Evolutionary conservation across 2,888 invertebrate genomes (phyloP), one percentile per base, ranked within the genome.

Genomic region (Drosophila austrosaltans): DNA sequence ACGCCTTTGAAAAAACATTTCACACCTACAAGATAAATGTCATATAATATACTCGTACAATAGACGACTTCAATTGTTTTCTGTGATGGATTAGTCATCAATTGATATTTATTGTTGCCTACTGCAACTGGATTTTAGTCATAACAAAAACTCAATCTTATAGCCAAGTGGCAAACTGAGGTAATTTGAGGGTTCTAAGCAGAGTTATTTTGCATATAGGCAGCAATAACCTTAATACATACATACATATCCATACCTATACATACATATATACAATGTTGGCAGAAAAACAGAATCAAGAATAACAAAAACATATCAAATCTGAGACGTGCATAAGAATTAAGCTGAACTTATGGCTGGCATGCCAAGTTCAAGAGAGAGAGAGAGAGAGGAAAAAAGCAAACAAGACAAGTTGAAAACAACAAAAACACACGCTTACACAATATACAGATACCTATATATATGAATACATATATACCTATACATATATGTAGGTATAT

Each of bases 311-410:
- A 69, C 69, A 70, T 53, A 58, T 56, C 48, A 68, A 64, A 72
- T 73, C 73, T 66, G 64, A 69, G 71, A 82, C 78, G 82, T 79
- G 79, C 77, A 82, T 78, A 82, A 82, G 77, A 87, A 82, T 79
- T 77, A 77, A 79, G 73, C 82, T 71, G 69, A 79, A 74, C 77
- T 77, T 70, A 74, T 72, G 76, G 72, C 28, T 48, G 48, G 12
- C 48, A 48, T 64, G 62, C 72, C 68, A 80, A 78, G 73, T 68
- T 75, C 71, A 76, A 69, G 69, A 36, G 32, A 32, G 32, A 32
- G 32, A 69, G 69, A 32, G 32, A 32, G 36, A 36, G 36, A 36
- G 36, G 63, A 66, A 66, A 67, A 75, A 73, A 69, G 73, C 72
- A 86, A 83, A 78, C 53, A 66, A 72, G 66, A 54, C 63, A 72